Evolutionary conservation across 2,113 vertebrate genomes (phyloP).

Genomic region (Lepisosteus osseus): DNA sequence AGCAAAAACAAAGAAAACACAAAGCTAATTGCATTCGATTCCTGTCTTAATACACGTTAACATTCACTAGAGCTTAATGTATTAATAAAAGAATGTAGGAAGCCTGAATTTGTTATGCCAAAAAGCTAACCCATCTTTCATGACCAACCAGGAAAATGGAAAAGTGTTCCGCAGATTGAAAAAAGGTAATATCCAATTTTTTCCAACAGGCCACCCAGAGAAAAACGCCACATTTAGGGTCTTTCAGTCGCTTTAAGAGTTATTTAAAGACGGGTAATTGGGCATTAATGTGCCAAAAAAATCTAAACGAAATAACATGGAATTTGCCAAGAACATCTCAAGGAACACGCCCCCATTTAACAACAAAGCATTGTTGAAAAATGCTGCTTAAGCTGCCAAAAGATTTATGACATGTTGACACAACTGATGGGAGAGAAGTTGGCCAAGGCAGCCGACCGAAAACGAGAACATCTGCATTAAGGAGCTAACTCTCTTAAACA

Average conservation of each 20-base stretch:
- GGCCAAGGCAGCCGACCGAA: conserved; percentile 61
- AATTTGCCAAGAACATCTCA: conserved; percentile 62
- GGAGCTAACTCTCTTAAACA: conserved; percentile 81
- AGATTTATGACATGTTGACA: conserved; percentile 79
- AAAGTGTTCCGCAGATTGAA: conserved; percentile 24
- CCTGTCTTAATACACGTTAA: background rate
- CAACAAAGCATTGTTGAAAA: conserved; percentile 67
- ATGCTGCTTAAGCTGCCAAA: conserved; percentile 54
- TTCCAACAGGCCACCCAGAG: conserved; percentile 34
- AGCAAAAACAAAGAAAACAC: background rate
- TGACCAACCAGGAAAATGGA: conserved; percentile 25
- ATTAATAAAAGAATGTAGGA: conserved; percentile 28
- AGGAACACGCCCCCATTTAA: conserved; percentile 56
- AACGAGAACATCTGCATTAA: conserved; percentile 79
- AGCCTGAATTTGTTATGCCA: conserved; percentile 18
- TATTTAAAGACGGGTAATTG: conserved; percentile 53
- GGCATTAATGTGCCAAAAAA: conserved; percentile 62
- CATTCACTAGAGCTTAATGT: conserved; percentile 17
- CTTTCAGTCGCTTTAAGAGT: conserved; percentile 30
- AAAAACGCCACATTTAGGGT: conserved; percentile 26
- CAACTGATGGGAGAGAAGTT: conserved; percentile 64
- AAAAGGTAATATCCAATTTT: conserved; percentile 17
- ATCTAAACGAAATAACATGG: conserved; percentile 60
- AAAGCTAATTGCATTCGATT: conserved; percentile 18
- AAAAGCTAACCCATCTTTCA: conserved; percentile 40